These are phyloP conservation scores for Drosophila parabipectinata DNA, from an alignment of 1,140 invertebrate species.

Conservation along the genomic window DNA sequence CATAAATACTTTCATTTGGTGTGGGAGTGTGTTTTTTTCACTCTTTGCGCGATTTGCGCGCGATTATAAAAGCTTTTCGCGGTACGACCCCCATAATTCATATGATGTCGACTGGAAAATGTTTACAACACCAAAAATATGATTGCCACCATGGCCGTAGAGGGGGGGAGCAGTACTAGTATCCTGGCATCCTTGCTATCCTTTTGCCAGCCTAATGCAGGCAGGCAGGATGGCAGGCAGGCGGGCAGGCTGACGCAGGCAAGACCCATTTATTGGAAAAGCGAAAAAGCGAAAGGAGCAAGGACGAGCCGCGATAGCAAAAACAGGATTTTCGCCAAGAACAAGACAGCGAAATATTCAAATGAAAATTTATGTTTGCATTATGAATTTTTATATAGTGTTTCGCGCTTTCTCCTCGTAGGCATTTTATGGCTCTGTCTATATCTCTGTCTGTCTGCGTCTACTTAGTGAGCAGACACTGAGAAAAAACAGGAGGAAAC, in stretches of 20 bases:
- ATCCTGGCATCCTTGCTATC: constrained; percentile 48
- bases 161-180: constrained; percentile 17
- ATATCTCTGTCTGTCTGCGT: constrained; percentile 25
- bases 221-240: not conserved
- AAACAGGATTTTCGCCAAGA: constrained; percentile 62
- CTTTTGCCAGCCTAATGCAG: constrained; percentile 60
- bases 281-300: constrained; percentile 2
- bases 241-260: constrained; percentile 43
- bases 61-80: constrained; percentile 84
- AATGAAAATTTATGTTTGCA: constrained; percentile 84
- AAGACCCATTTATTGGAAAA: constrained; percentile 52
- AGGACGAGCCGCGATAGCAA: constrained; percentile 27
- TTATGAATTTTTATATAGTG: constrained; percentile 84
- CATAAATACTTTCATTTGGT: constrained; percentile 72
- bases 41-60: constrained; percentile 80
- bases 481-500: not conserved
- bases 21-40: not conserved
- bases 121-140: constrained; percentile 77
- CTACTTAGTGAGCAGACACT: constrained; percentile 11
- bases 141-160: constrained; percentile 55
- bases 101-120: constrained; percentile 82
- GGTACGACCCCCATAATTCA: constrained; percentile 84
- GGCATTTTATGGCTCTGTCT: constrained; percentile 78
- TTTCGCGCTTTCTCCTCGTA: constrained; percentile 55
- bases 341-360: constrained; percentile 80